Evolutionary conservation across 2,113 vertebrate genomes (phyloP).

Genomic region (Triplophysa tibetana): DNA sequence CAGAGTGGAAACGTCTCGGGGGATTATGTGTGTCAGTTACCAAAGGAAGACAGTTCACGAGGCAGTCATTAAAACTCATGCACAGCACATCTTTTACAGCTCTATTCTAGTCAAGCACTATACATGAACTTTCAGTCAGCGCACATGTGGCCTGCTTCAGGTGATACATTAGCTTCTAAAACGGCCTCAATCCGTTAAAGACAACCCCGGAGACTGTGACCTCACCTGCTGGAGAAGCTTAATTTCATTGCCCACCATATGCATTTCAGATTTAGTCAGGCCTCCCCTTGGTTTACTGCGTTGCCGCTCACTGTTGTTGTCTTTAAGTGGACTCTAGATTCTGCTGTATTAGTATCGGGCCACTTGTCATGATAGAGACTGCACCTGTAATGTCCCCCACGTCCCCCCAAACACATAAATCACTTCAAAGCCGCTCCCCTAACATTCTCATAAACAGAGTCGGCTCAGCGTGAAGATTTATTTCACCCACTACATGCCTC

Average conservation of each 20-base stretch:
- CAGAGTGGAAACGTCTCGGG: not conserved
- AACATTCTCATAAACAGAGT: slow-evolving; percentile 57
- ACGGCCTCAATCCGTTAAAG: slow-evolving; percentile 41
- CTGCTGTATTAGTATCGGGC: slow-evolving; percentile 59
- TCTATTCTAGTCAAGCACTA: slow-evolving; percentile 13
- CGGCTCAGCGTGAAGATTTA: slow-evolving; percentile 40
- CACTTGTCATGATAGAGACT: slow-evolving; percentile 61
- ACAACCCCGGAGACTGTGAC: slow-evolving; percentile 37
- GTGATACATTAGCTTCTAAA: slow-evolving; percentile 45
- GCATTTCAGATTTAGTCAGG: slow-evolving; percentile 52
- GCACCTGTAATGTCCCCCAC: slow-evolving; percentile 65
- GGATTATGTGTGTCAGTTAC: not conserved
- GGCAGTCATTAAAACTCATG: slow-evolving; percentile 11
- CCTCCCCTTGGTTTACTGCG: slow-evolving; percentile 34
- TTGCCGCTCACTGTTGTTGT: slow-evolving; percentile 58
- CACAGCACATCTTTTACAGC: not conserved
- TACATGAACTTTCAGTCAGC: slow-evolving; percentile 18
- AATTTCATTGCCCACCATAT: slow-evolving; percentile 38
- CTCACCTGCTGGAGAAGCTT: slow-evolving; percentile 45
- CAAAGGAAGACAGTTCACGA: slow-evolving; percentile 14
- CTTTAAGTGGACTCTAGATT: slow-evolving; percentile 62
- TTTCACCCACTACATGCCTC: slow-evolving; percentile 43
- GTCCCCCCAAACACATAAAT: slow-evolving; percentile 63
- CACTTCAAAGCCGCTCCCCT: slow-evolving; percentile 47
- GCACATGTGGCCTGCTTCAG: slow-evolving; percentile 31